phyloP scores from a whole-genome alignment of 92 coral and sea anemone species.

The Porites evermanni region DNA sequence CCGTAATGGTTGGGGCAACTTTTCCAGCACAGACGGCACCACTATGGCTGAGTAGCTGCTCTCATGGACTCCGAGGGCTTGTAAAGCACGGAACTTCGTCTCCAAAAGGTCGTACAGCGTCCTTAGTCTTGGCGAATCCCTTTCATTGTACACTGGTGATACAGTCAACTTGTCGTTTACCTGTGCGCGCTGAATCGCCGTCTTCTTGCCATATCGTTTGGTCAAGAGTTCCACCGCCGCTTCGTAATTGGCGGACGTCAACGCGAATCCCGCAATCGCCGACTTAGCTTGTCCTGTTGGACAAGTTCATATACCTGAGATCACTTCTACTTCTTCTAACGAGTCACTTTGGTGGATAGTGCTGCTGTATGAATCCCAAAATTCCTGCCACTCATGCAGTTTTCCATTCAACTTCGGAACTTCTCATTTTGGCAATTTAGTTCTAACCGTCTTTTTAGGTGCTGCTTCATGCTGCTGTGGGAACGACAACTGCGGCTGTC shows the following conservation, averaged over 20 bases:
- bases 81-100: conserved; percentile 46
- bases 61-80: conserved; percentile 57
- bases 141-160: conserved; percentile 34
- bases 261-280: conserved; percentile 54
- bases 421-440: conserved; percentile 44
- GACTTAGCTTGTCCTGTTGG: neutral
- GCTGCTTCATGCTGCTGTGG: neutral
- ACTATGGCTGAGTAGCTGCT: conserved; percentile 40
- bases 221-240: conserved; percentile 30
- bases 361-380: conserved; percentile 63
- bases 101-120: conserved; percentile 22
- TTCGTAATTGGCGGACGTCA: conserved; percentile 35
- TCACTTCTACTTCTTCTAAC: conserved; percentile 35
- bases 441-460: neutral
- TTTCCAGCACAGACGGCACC: conserved; percentile 42
- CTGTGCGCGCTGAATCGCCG: conserved; percentile 43
- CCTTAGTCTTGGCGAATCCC: conserved; percentile 36
- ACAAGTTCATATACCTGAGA: conserved; percentile 33
- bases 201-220: conserved; percentile 40
- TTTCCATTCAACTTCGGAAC: conserved; percentile 46
- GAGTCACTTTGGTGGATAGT: conserved; percentile 31
- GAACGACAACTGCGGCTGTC: neutral
- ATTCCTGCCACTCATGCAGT: conserved; percentile 62
- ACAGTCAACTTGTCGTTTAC: conserved; percentile 46
- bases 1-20: conserved; percentile 39